Percentiles rank a stretch among this genome's conserved stretches.
Evolutionary conservation across 2,888 invertebrate species (phyloP).

Genomic region (Urechis unicinctus): DNA sequence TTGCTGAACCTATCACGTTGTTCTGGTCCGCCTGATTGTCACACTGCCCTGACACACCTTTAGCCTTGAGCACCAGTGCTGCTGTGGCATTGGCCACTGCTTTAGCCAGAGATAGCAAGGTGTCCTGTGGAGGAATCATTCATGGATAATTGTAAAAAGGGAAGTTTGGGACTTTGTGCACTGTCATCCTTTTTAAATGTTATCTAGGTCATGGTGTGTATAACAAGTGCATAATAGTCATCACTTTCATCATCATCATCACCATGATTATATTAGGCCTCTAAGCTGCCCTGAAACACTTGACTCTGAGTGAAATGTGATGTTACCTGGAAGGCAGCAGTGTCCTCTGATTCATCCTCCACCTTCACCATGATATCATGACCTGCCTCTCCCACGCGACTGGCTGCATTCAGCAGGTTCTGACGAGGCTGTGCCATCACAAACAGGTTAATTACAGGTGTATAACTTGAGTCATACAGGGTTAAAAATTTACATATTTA

Average conservation of each 20-base stretch:
- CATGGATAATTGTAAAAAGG: background rate
- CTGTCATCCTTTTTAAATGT: background rate
- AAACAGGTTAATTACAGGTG: too few species aligned
- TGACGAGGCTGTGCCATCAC: slow-evolving; percentile 67
- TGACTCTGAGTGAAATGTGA: too few species aligned
- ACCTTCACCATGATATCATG: slow-evolving; percentile 81
- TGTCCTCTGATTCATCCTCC: slow-evolving; percentile 63
- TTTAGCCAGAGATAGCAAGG: slow-evolving; percentile 87
- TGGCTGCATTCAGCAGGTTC: slow-evolving; percentile 88
- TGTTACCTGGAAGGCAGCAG: slow-evolving; percentile 49
- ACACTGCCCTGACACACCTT: slow-evolving; percentile 83
- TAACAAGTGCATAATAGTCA: background rate
- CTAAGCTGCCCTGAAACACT: too few species aligned
- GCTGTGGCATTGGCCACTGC: slow-evolving; percentile 98
- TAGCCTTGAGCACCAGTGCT: slow-evolving; percentile 88
- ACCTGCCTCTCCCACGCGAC: slow-evolving; percentile 84
- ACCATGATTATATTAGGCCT: too few species aligned
- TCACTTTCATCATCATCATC: too few species aligned
- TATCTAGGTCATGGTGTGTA: background rate
- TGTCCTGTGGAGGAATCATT: slow-evolving; percentile 67
- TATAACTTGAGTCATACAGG: too few species aligned
- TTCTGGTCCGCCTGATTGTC: slow-evolving; percentile 74
- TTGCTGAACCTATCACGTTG: slow-evolving; percentile 87
- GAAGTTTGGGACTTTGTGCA: background rate
- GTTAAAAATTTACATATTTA: too few species aligned